Evolutionary conservation across 2,113 vertebrate species (phyloP).

Genomic region (Emydura subglobosa): DNA sequence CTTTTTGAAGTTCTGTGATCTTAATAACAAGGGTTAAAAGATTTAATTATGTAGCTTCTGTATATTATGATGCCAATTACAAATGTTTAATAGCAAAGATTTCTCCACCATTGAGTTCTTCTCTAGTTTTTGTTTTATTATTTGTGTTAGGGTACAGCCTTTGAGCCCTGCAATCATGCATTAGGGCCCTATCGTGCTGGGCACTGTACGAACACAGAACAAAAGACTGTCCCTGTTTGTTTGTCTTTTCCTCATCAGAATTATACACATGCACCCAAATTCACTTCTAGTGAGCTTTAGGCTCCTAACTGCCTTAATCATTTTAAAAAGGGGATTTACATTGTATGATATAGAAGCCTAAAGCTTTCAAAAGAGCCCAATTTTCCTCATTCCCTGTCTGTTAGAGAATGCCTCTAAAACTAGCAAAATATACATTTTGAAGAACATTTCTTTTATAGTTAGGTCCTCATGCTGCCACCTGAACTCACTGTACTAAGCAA

Average conservation of each 20-base stretch:
- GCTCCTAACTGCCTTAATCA: neutral
- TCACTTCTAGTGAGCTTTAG: too few species aligned
- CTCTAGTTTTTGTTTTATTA: neutral
- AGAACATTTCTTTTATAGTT: neutral
- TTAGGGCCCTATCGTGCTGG: neutral
- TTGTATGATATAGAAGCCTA: neutral
- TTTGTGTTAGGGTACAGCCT: neutral
- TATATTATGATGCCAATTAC: neutral
- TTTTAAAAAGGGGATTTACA: neutral
- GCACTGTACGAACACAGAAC: neutral
- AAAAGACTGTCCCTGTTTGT: neutral
- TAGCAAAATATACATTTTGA: neutral
- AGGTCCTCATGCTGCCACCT: neutral
- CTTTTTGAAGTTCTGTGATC: neutral
- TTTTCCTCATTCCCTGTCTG: neutral
- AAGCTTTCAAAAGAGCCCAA: neutral
- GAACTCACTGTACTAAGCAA: constrained; percentile 28
- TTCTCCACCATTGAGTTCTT: neutral
- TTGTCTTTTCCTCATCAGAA: too few species aligned
- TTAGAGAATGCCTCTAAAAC: neutral
- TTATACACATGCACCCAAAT: too few species aligned
- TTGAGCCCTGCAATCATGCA: neutral
- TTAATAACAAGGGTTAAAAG: neutral
- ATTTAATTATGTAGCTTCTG: neutral
- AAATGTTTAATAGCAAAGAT: neutral